phyloP scores from a whole-genome alignment of 1,140 invertebrate genomes.

The Eumaeus atala region DNA sequence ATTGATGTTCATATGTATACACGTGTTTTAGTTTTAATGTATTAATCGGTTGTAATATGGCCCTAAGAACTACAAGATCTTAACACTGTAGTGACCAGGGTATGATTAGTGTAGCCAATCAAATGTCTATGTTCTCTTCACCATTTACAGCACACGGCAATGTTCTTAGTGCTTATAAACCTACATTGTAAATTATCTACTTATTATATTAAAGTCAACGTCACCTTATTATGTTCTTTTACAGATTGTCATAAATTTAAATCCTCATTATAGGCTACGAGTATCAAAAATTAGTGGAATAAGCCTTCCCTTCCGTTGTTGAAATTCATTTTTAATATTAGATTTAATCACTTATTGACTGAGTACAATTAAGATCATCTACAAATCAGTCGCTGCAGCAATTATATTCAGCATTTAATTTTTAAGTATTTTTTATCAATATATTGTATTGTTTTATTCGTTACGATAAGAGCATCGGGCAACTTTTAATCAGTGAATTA shows the following conservation, averaged over 20 bases:
- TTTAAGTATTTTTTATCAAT: slow-evolving; percentile 32
- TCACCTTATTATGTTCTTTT: not conserved
- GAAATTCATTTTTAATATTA: slow-evolving; percentile 43
- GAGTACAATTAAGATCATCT: slow-evolving; percentile 61
- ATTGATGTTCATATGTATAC: slow-evolving; percentile 8
- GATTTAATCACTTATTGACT: slow-evolving; percentile 47
- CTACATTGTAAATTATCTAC: slow-evolving; percentile 7
- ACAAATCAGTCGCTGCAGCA: slow-evolving; percentile 42
- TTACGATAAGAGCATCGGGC: slow-evolving; percentile 11
- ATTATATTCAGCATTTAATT: slow-evolving; percentile 64
- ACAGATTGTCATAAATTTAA: not conserved
- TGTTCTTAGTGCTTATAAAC: slow-evolving; percentile 2
- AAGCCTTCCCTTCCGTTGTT: slow-evolving; percentile 22
- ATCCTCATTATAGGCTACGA: not conserved
- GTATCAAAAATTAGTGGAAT: not conserved
- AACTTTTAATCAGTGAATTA: slow-evolving; percentile 14
- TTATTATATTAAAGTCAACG: slow-evolving; percentile 2
- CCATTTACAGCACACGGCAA: slow-evolving; percentile 7
- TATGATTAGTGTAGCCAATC: slow-evolving; percentile 5
- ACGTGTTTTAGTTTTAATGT: not conserved
- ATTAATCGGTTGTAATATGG: slow-evolving; percentile 4
- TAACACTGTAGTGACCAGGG: slow-evolving; percentile 7
- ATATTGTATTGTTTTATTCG: slow-evolving; percentile 15
- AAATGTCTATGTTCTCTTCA: slow-evolving; percentile 8
- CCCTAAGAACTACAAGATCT: slow-evolving; percentile 1